phyloP scores from a whole-genome alignment of 2,888 invertebrate species.

The Dolichopus griseipennis region DNA sequence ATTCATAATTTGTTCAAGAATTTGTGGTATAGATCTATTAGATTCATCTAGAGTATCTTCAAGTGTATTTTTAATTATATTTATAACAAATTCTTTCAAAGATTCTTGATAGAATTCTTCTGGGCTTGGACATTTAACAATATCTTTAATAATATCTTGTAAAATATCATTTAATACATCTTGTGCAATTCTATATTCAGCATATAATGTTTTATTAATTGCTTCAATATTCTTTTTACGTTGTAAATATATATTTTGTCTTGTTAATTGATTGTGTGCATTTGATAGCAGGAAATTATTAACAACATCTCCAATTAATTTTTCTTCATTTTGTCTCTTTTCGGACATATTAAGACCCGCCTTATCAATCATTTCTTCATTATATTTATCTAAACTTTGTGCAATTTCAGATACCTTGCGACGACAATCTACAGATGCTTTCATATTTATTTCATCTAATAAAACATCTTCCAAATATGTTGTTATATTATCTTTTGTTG shows the following conservation, averaged over 20 bases:
- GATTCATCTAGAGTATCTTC: neutral
- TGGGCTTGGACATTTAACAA: neutral
- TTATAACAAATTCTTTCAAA: neutral
- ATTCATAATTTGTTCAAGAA: neutral
- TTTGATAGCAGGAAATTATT: neutral
- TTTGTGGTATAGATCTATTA: neutral
- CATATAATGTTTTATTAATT: neutral
- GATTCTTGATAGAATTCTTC: neutral
- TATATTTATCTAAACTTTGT: neutral
- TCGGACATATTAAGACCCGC: neutral
- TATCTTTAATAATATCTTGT: neutral
- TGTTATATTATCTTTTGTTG: slow-evolving; percentile 50
- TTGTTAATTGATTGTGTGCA: neutral
- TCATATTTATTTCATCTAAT: slow-evolving; percentile 50
- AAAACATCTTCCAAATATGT: slow-evolving; percentile 56
- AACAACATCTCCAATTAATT: neutral
- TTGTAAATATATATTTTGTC: neutral
- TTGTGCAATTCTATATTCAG: slow-evolving; percentile 1
- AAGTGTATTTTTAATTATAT: neutral
- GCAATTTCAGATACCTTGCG: slow-evolving; percentile 49
- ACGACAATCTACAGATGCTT: slow-evolving; percentile 49
- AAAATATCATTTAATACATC: neutral
- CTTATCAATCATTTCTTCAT: neutral
- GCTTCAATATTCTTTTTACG: slow-evolving; percentile 7
- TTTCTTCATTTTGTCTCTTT: neutral